Conservation (phyloP, 1,140 invertebrate species). For the Habropoda laboriosa region DNA sequence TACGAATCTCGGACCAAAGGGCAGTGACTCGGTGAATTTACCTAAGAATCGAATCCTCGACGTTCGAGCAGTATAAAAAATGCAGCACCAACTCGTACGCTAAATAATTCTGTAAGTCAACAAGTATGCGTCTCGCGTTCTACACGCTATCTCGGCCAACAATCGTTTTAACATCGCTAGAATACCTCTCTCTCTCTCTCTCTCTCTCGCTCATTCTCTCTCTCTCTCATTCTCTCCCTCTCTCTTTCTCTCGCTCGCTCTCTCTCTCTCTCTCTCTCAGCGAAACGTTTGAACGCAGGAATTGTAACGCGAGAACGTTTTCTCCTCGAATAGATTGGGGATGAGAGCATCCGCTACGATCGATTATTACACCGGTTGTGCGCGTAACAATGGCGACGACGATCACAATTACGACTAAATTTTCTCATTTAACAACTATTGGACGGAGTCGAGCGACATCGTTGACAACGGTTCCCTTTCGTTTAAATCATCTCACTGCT, state of each 20-base stretch:
- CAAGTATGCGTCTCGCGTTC: constrained; percentile 31
- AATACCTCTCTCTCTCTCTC: constrained; percentile 25
- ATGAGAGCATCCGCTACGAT: constrained; percentile 13
- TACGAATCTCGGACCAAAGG: not conserved
- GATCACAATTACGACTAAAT: constrained; percentile 57
- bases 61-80: constrained; percentile 52
- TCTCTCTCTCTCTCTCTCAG: too few species aligned
- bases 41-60: constrained; percentile 25
- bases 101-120: constrained; percentile 43
- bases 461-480: constrained; percentile 13
- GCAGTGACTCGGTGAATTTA: constrained; percentile 13
- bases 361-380: constrained; percentile 37
- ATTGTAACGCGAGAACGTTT: constrained; percentile 6
- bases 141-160: constrained; percentile 25
- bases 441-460: constrained; percentile 70
- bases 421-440: constrained; percentile 67
- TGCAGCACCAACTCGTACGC: constrained; percentile 58
- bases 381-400: constrained; percentile 58
- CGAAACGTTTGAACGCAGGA: constrained; percentile 12
- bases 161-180: constrained; percentile 34
- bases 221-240: too few species aligned
- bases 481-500: not conserved
- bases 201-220: too few species aligned
- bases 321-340: not conserved
- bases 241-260: too few species aligned